A percentile compares a stretch with the other conserved stretches of the same genome.
phyloP scores from a whole-genome alignment of 2,888 invertebrate genomes.

The Fissipunctia ypsillon region DNA sequence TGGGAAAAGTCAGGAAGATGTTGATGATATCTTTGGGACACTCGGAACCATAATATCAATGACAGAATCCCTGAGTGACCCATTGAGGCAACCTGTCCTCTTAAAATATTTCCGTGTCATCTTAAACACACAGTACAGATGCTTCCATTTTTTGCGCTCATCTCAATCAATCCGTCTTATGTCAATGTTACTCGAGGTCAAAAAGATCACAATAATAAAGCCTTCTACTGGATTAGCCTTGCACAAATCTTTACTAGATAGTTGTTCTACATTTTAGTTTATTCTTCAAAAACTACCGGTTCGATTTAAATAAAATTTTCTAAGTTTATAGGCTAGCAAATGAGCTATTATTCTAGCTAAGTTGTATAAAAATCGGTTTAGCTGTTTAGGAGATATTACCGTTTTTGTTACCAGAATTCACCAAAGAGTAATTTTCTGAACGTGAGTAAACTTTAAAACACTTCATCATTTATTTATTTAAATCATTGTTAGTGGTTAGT shows the following conservation, averaged over 20 bases:
- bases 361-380: neutral
- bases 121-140: neutral
- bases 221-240: neutral
- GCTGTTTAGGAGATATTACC: neutral
- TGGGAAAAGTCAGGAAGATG: too few relatives aligned
- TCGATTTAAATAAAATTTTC: neutral
- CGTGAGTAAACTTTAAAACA: slow-evolving; percentile 6
- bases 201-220: neutral
- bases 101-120: neutral
- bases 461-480: slow-evolving; percentile 6
- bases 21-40: neutral
- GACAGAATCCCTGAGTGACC: neutral
- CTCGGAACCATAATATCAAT: neutral
- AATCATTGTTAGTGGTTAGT: slow-evolving; percentile 14
- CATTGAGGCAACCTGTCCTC: neutral
- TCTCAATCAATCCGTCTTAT: neutral
- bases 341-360: neutral
- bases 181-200: slow-evolving; percentile 32
- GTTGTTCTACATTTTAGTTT: neutral
- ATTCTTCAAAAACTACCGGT: neutral
- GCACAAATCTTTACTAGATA: neutral
- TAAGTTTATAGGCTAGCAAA: neutral
- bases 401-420: neutral
- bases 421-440: neutral
- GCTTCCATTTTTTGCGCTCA: neutral